Percentiles rank a stretch among this genome's conserved stretches.
phyloP scores from a whole-genome alignment of 2,888 invertebrate species.

The Resseliella maxima region DNA sequence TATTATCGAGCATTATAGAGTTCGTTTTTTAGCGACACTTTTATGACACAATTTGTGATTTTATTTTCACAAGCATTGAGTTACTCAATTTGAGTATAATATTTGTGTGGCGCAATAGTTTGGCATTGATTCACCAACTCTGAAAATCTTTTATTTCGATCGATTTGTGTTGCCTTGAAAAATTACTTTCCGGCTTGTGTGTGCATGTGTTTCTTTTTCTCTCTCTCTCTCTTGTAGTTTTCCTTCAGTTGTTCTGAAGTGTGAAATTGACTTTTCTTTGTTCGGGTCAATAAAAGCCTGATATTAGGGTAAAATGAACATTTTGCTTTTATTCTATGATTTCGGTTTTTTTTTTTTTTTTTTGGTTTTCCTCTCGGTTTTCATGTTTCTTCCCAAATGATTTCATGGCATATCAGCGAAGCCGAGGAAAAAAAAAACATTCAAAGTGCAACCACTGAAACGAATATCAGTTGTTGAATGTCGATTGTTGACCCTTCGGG shows the following conservation, averaged over 20 bases:
- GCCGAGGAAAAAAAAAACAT: too few species aligned
- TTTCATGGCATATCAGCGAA: too few species aligned
- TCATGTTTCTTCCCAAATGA: too few species aligned
- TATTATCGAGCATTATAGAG: neutral
- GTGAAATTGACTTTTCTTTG: constrained; percentile 21
- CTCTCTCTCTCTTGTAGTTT: neutral
- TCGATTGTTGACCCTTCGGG: too few species aligned
- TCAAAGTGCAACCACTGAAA: neutral
- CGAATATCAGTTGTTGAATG: neutral
- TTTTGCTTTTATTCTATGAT: neutral
- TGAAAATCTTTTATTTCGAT: neutral
- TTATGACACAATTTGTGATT: neutral
- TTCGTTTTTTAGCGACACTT: neutral
- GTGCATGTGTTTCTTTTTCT: too few species aligned
- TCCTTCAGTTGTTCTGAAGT: neutral
- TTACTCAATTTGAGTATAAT: too few species aligned
- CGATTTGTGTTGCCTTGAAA: neutral
- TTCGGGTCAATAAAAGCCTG: constrained; percentile 38
- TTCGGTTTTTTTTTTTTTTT: neutral
- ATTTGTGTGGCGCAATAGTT: neutral
- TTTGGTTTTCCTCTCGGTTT: neutral
- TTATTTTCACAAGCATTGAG: constrained; percentile 6
- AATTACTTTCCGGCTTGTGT: too few species aligned
- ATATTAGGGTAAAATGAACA: neutral
- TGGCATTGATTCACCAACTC: neutral